Evolutionary conservation across 1,140 invertebrate genomes (phyloP), one percentile per base, ranked within the genome.

Genomic region (Heliothis virescens): DNA sequence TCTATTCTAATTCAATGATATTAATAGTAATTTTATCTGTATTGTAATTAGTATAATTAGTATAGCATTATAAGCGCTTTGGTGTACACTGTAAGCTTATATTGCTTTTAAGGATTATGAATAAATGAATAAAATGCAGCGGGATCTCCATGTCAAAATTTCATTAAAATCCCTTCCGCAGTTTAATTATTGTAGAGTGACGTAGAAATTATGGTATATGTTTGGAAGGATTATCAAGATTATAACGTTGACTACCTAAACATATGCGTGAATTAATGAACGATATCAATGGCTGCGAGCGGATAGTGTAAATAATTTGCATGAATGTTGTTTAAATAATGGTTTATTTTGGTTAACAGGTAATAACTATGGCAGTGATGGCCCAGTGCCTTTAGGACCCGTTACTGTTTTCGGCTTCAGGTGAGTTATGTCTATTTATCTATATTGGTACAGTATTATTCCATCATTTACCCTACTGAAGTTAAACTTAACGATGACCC

Each of bases 301-400:
- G 15, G 48, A 12, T 53, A 74, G 12, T 18, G 26, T 41, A 13
- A 76, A 78, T 67, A 67, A 78, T 69, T 83, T 78, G 78, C 65
- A 60, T 52, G 71, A 82, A 78, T 79, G 52, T 71, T 75, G 76
- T 34, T 72, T 48, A 41, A 41, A 41, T 82, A 82, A 79, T 82
- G 73, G 50, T 75, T 83, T 65, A 75, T 34, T 80, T 84, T 83
- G 55, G 71, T 83, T 85, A 82, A 75, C 86, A 89, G 88, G 83
- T 89, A 85, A 82, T 85, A 79, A 79, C 81, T 72, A 86, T 88
- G 88, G 83, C 82, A 79, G 59, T 82, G 59, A 81, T 71, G 73
- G 57, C 69, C 73, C 18, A 65, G 59, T 48, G 62, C 67, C 62
- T 82, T 74, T 81, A 82, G 57, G 79, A 65, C 73, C 55, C 69